Conservation (phyloP, 1,140 invertebrate species). For the Drosophila bipectinata region DNA sequence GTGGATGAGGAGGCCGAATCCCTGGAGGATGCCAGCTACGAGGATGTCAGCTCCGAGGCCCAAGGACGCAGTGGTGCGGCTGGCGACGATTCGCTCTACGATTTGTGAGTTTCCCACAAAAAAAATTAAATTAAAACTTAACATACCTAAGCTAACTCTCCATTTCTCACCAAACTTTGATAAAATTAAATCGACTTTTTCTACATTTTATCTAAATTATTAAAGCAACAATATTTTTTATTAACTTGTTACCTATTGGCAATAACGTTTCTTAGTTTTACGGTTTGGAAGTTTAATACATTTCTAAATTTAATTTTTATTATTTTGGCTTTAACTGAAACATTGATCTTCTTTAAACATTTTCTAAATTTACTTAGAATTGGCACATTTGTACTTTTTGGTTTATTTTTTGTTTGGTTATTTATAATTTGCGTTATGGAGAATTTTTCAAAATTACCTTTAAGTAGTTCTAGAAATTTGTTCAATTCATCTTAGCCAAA, state of each 20-base stretch:
- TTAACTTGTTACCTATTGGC: conserved; percentile 35
- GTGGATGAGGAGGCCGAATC: conserved; percentile 40
- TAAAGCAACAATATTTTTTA: conserved; percentile 10
- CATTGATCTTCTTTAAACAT: conserved; percentile 4
- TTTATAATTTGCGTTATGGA: conserved; percentile 5
- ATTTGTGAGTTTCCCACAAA: conserved; percentile 75
- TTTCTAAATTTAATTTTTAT: conserved; percentile 22
- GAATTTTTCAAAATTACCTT: conserved; percentile 53
- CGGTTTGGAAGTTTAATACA: conserved; percentile 18
- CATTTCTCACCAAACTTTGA: conserved; percentile 36
- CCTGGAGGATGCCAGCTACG: conserved; percentile 63
- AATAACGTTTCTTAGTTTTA: conserved; percentile 30
- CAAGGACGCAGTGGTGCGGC: conserved; percentile 50
- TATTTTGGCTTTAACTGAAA: conserved; percentile 52
- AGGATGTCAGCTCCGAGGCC: conserved; percentile 53
- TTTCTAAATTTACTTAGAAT: conserved; percentile 38
- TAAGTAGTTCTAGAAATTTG: conserved; percentile 10
- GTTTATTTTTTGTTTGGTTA: conserved; percentile 32
- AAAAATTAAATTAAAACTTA: conserved; percentile 14
- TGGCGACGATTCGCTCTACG: conserved; percentile 74
- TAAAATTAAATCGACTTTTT: conserved; percentile 33
- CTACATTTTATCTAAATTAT: conserved; percentile 37
- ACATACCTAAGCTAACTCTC: conserved; percentile 52
- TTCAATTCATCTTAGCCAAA: conserved; percentile 2
- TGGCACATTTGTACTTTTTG: conserved; percentile 73